These are phyloP conservation scores for Zaprionus bogoriensis DNA, from an alignment of 2,888 invertebrate genomes.

Conservation along the genomic window DNA sequence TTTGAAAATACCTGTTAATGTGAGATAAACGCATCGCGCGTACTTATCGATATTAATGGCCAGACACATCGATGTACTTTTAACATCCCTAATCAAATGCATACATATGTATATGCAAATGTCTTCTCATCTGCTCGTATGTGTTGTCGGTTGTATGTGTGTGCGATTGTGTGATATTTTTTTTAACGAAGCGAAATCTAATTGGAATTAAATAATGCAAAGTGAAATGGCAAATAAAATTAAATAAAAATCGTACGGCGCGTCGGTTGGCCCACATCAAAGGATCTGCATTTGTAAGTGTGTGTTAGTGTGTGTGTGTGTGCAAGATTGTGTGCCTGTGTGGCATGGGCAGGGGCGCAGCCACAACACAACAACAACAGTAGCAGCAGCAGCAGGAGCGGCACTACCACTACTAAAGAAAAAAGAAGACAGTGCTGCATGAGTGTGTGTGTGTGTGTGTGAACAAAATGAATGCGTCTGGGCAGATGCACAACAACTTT, in stretches of 20 bases:
- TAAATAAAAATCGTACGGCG: conserved; percentile 45
- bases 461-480: conserved; percentile 68
- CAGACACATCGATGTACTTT: conserved; percentile 24
- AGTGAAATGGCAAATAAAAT: conserved; percentile 49
- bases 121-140: conserved; percentile 61
- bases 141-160: conserved; percentile 57
- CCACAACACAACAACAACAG: conserved; percentile 46
- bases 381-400: conserved; percentile 53
- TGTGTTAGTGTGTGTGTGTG: conserved; percentile 32
- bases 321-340: conserved; percentile 36
- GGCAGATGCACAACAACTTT: conserved; percentile 49
- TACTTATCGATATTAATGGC: conserved; percentile 27
- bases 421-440: conserved; percentile 19
- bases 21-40: conserved; percentile 2
- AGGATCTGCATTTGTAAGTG: conserved; percentile 60
- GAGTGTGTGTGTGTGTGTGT: conserved; percentile 25
- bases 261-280: conserved; percentile 42
- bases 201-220: conserved; percentile 59
- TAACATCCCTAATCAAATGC: conserved; percentile 57
- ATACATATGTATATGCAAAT: conserved; percentile 62
- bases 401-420: conserved; percentile 53
- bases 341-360: conserved; percentile 47
- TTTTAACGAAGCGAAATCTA: conserved; percentile 61
- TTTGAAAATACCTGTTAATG: background rate
- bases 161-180: conserved; percentile 53